Conservation (phyloP, 1,140 invertebrate species). For the Musca domestica region DNA sequence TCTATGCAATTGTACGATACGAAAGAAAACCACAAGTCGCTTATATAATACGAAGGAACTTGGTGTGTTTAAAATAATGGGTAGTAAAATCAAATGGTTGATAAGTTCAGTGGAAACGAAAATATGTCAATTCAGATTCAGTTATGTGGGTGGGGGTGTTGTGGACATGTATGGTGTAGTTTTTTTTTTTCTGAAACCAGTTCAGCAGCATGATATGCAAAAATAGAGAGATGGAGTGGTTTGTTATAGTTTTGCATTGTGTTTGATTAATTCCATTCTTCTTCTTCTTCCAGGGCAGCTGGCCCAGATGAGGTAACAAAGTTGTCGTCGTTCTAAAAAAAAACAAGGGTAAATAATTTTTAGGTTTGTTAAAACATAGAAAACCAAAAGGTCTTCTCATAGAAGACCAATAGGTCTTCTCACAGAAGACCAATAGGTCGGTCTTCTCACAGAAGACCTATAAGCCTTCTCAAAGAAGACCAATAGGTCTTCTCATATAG, state of each 20-base stretch:
- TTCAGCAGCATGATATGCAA: neutral
- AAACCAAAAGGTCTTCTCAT: too few relatives aligned
- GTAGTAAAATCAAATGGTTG: too few relatives aligned
- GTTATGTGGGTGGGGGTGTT: neutral
- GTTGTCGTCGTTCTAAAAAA: slow-evolving; percentile 26
- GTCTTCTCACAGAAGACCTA: too few relatives aligned
- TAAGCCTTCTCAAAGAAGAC: too few relatives aligned
- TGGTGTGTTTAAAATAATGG: neutral
- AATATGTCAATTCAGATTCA: slow-evolving; percentile 6
- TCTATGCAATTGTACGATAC: too few relatives aligned
- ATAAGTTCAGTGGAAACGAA: neutral
- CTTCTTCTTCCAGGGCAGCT: slow-evolving; percentile 25
- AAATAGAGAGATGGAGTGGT: neutral
- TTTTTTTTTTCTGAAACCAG: neutral
- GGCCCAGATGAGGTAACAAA: slow-evolving; percentile 24
- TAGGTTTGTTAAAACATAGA: too few relatives aligned
- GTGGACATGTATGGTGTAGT: too few relatives aligned
- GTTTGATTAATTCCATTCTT: slow-evolving; percentile 26
- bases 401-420: too few relatives aligned
- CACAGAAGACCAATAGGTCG: too few relatives aligned
- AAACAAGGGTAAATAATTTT: neutral
- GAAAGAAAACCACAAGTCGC: too few relatives aligned
- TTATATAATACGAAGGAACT: neutral
- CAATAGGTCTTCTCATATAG: too few relatives aligned
- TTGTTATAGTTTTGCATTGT: neutral